phyloP scores from a whole-genome alignment of 2,888 invertebrate genomes.

The Leucozona laternaria region DNA sequence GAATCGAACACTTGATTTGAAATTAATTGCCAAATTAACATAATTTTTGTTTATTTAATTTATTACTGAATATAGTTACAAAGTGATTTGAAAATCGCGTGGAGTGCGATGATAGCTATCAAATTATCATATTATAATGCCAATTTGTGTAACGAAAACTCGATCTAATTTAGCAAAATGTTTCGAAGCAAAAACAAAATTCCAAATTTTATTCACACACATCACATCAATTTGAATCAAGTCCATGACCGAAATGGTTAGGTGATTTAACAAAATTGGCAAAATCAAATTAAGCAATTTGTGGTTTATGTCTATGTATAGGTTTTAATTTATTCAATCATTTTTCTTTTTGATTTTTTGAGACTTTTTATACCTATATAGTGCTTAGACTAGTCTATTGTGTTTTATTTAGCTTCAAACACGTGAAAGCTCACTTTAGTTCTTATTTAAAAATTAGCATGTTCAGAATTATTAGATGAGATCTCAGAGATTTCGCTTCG shows the following conservation, averaged over 20 bases:
- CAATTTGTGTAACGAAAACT: conserved; percentile 1
- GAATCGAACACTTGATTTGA: not conserved
- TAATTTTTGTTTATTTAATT: not conserved
- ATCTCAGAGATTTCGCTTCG: too few species aligned
- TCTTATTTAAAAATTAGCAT: too few species aligned
- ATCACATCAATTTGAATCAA: not conserved
- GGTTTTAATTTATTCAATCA: not conserved
- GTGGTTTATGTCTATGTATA: not conserved
- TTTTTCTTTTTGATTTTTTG: not conserved
- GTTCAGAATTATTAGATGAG: too few species aligned
- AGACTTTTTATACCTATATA: not conserved
- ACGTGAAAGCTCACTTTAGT: too few species aligned
- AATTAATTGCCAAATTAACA: not conserved
- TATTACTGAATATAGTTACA: not conserved
- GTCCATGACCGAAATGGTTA: conserved; percentile 1
- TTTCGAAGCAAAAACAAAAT: not conserved
- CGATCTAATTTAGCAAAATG: not conserved
- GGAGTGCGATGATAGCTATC: not conserved
- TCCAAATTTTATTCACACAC: not conserved
- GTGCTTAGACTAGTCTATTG: too few species aligned
- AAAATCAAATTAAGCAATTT: conserved; percentile 13
- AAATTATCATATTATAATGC: not conserved
- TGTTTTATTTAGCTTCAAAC: too few species aligned
- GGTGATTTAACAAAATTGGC: not conserved
- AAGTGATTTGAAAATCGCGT: not conserved